These are phyloP conservation scores for Erannis defoliaria DNA, from an alignment of 2,888 invertebrate genomes.

Conservation along the genomic window DNA sequence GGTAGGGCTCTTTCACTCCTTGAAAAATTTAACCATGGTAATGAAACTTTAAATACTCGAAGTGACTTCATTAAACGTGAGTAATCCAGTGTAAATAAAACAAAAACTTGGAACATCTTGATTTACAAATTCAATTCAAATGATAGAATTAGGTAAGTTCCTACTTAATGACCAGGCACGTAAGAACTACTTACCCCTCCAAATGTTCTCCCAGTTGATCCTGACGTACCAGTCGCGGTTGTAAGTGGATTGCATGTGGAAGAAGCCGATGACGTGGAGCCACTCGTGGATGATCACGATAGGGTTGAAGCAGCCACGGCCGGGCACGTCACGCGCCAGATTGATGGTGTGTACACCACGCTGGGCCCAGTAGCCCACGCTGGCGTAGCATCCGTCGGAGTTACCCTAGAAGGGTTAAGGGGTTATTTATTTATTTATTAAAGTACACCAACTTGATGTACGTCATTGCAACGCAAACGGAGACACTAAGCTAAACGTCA, in stretches of 20 bases:
- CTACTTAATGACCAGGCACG: too few relatives aligned
- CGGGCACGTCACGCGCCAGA: slow-evolving; percentile 72
- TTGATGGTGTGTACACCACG: slow-evolving; percentile 74
- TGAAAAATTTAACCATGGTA: too few relatives aligned
- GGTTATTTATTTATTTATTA: neutral
- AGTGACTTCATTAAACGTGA: too few relatives aligned
- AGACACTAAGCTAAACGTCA: too few relatives aligned
- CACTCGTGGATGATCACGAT: slow-evolving; percentile 90
- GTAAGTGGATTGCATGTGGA: slow-evolving; percentile 68
- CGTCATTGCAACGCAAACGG: too few relatives aligned
- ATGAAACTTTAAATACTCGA: too few relatives aligned
- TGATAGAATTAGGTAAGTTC: too few relatives aligned
- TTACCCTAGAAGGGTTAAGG: slow-evolving; percentile 47
- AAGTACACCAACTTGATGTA: neutral
- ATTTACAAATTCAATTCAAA: too few relatives aligned
- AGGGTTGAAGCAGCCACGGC: slow-evolving; percentile 76
- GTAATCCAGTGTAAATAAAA: too few relatives aligned
- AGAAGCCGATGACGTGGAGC: slow-evolving; percentile 66
- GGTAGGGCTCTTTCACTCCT: too few relatives aligned
- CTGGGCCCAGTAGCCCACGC: slow-evolving; percentile 58
- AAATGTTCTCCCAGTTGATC: slow-evolving; percentile 89
- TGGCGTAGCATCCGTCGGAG: slow-evolving; percentile 61
- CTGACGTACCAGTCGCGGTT: slow-evolving; percentile 79
- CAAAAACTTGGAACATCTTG: too few relatives aligned
- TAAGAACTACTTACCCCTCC: slow-evolving; percentile 68